These are phyloP conservation scores for Megalopta genalis DNA, from an alignment of 1,140 invertebrate species.

Conservation along the genomic window DNA sequence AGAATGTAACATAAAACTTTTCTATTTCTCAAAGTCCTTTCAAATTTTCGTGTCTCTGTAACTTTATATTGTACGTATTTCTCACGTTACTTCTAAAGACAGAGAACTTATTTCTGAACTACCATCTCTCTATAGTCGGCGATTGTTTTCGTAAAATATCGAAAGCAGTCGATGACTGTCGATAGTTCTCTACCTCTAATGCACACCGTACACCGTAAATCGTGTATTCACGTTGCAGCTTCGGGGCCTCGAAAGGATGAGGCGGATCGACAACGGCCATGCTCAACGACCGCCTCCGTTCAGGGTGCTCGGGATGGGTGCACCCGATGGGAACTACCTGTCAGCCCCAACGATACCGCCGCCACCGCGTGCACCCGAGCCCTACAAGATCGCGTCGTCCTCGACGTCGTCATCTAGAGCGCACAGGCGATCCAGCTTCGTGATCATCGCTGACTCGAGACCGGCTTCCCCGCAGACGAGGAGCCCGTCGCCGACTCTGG, in stretches of 20 bases:
- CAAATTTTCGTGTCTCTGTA: too few species aligned
- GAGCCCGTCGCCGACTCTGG: constrained; percentile 70
- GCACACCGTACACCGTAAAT: background rate
- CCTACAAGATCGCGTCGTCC: constrained; percentile 73
- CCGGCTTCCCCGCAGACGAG: constrained; percentile 70
- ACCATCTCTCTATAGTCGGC: too few species aligned
- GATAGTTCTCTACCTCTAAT: too few species aligned
- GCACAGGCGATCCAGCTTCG: constrained; percentile 80
- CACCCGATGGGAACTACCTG: constrained; percentile 60
- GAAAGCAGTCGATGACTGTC: too few species aligned
- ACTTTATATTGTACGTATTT: too few species aligned
- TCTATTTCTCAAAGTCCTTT: too few species aligned
- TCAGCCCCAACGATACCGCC: constrained; percentile 58
- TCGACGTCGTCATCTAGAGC: constrained; percentile 66
- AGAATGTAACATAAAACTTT: too few species aligned
- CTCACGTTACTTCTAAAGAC: too few species aligned
- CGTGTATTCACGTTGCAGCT: constrained; percentile 14
- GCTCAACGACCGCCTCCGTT: constrained; percentile 69
- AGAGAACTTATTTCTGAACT: too few species aligned
- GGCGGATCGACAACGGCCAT: constrained; percentile 63
- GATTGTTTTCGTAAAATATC: too few species aligned
- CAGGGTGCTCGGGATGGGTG: constrained; percentile 63
- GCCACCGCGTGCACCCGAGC: constrained; percentile 75
- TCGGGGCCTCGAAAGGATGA: constrained; percentile 60
- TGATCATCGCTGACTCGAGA: constrained; percentile 82